A percentile compares a stretch with the other conserved stretches of the same genome.
phyloP scores from a whole-genome alignment of 2,888 invertebrate genomes.

The Macrosoma leucophasiata region DNA sequence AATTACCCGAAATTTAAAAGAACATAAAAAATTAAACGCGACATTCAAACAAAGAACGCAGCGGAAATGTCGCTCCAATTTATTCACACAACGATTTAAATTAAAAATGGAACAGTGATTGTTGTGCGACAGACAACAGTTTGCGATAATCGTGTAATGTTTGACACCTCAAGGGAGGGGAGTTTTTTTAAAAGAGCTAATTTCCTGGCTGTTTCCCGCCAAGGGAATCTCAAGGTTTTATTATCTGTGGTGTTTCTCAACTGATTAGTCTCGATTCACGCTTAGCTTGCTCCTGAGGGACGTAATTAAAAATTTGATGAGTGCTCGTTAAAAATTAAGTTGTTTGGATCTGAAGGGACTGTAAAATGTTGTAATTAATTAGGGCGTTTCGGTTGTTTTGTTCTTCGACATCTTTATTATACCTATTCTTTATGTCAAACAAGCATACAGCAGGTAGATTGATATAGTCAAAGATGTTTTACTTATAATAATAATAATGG shows the following conservation, averaged over 20 bases:
- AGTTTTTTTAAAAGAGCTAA: constrained; percentile 45
- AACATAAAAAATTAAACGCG: no score
- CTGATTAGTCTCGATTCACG: constrained; percentile 47
- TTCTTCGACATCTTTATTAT: no score
- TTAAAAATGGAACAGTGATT: constrained; percentile 35
- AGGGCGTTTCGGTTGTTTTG: no score
- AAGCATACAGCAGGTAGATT: no score
- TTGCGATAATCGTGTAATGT: constrained; percentile 36
- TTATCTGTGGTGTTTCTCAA: constrained; percentile 41
- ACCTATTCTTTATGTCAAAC: no score
- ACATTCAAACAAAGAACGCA: constrained; percentile 16
- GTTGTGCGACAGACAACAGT: constrained; percentile 18
- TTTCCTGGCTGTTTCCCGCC: constrained; percentile 40
- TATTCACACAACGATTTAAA: constrained; percentile 25
- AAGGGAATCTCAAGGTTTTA: constrained; percentile 37
- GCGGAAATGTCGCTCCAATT: constrained; percentile 30
- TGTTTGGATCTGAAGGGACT: constrained; percentile 43
- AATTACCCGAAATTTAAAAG: no score
- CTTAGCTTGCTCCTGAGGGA: constrained; percentile 50
- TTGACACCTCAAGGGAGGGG: constrained; percentile 35
- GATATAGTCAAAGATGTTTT: no score
- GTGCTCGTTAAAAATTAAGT: constrained; percentile 58
- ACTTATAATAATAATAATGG: no score
- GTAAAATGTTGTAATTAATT: constrained; percentile 27
- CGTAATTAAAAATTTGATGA: constrained; percentile 64